Evolutionary conservation across 2,888 invertebrate species (phyloP), one percentile per base, ranked within the genome.

Genomic region (Andrena bicolor): DNA sequence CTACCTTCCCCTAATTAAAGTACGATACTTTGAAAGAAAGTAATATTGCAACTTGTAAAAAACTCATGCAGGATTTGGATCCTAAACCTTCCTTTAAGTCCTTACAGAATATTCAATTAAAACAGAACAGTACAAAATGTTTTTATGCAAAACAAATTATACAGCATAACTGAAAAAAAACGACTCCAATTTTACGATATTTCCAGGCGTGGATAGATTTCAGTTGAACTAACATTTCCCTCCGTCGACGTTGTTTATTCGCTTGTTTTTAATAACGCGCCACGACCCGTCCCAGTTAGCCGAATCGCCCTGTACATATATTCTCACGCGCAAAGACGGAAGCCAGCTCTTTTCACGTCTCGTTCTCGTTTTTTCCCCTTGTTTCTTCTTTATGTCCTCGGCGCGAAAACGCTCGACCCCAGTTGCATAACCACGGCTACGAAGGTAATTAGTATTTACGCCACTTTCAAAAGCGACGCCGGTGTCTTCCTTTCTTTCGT

Each of bases 381-480:
- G 28, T 64, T 66, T 76, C 63, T 53, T 26, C 61, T 77, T 32
- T 51, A 68, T 69, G 71, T 65, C 63, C 65, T 69, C 60, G 66
- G 63, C 28, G 80, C 66, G 80, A 82, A 84, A 81, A 85, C 82
- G 81, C 82, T 86, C 80, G 77, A 80, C 79, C 70, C 72, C 56
- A 63, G 58, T 51, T 69, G 65, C 75, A 69, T 63, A 64, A 66
- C 65, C 73, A 64, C 77, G 80, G 66, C 72, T 76, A 75, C 68
- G 81, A 86, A 86, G 84, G 80, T 89, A 89, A 89, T 89, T 89
- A 88, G 84, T 89, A 89, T 89, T 89, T 89, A 89, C 84, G 86
- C 78, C 72, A 83, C 76, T 86, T 84, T 88, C 72, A 83, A 86
- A 86, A 88, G 80, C 73, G 61, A 56, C 80, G 63, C 48, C 60